These are phyloP conservation scores for Ochropleura leucogaster DNA, from an alignment of 2,888 invertebrate species.

Conservation along the genomic window DNA sequence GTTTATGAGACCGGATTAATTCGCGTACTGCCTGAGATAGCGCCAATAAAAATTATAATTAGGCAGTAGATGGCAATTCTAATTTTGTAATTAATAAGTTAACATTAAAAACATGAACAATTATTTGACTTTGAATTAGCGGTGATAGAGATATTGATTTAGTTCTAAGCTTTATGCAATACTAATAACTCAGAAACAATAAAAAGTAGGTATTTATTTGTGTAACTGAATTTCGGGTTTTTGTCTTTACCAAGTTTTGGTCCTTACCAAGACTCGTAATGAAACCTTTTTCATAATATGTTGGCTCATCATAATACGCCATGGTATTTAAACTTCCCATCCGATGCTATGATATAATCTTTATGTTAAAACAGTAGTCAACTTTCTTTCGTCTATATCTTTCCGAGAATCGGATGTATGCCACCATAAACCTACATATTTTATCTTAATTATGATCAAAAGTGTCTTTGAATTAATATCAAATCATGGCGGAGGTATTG, in stretches of 20 bases:
- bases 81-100: constrained; percentile 28
- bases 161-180: too few relatives aligned
- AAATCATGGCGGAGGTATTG: constrained; percentile 54
- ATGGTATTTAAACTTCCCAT: constrained; percentile 43
- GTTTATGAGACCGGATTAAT: constrained; percentile 43
- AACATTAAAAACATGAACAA: not conserved
- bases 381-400: constrained; percentile 71
- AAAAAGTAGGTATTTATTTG: too few relatives aligned
- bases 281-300: not conserved
- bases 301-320: constrained; percentile 11
- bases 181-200: too few relatives aligned
- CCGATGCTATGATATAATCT: constrained; percentile 55
- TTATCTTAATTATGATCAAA: constrained; percentile 66
- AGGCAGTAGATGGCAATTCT: constrained; percentile 9
- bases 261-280: too few relatives aligned
- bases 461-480: constrained; percentile 61
- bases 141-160: not conserved
- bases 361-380: constrained; percentile 71
- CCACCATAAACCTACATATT: constrained; percentile 68
- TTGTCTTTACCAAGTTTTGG: too few relatives aligned
- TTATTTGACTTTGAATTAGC: not conserved
- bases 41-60: constrained; percentile 43
- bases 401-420: constrained; percentile 66
- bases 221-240: not conserved
- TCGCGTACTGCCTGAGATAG: constrained; percentile 30